A percentile compares a stretch with the other conserved stretches of the same genome.
Conservation (phyloP, 2,888 invertebrate genomes). For the Eristalinus sepulchralis region DNA sequence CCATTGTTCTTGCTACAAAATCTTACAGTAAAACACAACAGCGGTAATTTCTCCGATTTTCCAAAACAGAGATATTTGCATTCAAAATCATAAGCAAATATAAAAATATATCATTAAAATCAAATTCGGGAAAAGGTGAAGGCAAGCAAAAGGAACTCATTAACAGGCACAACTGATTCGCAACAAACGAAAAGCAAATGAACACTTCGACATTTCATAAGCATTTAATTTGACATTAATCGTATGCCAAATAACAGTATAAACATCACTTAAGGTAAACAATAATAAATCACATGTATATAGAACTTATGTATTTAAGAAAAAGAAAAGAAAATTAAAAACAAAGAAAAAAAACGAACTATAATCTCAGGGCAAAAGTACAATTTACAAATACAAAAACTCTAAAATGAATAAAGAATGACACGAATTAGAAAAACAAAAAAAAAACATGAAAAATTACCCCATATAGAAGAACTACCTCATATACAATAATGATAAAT, state of each 20-base stretch:
- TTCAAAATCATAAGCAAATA: too few relatives aligned
- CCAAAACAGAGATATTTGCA: too few relatives aligned
- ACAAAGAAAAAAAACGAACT: constrained; percentile 62
- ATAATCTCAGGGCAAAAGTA: constrained; percentile 81
- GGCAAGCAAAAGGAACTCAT: too few relatives aligned
- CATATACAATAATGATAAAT: constrained; percentile 77
- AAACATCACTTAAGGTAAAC: constrained; percentile 28
- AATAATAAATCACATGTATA: constrained; percentile 45
- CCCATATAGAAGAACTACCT: constrained; percentile 75
- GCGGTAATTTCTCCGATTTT: too few relatives aligned
- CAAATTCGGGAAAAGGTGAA: too few relatives aligned
- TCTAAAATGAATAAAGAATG: constrained; percentile 47
- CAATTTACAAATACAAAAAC: constrained; percentile 76
- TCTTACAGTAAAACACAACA: too few relatives aligned
- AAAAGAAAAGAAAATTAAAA: constrained; percentile 55
- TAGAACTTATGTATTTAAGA: constrained; percentile 61
- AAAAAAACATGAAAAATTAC: too few relatives aligned
- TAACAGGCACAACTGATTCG: not conserved
- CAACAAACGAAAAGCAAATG: not conserved
- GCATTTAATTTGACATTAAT: constrained; percentile 10
- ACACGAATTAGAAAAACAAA: constrained; percentile 34
- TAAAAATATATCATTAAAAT: too few relatives aligned
- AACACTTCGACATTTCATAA: constrained; percentile 27
- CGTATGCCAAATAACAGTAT: constrained; percentile 45
- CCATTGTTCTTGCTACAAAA: too few relatives aligned